Evolutionary conservation across 2,113 vertebrate genomes (phyloP), one percentile per base, ranked within the genome.

Genomic region (Ochotona princeps): DNA sequence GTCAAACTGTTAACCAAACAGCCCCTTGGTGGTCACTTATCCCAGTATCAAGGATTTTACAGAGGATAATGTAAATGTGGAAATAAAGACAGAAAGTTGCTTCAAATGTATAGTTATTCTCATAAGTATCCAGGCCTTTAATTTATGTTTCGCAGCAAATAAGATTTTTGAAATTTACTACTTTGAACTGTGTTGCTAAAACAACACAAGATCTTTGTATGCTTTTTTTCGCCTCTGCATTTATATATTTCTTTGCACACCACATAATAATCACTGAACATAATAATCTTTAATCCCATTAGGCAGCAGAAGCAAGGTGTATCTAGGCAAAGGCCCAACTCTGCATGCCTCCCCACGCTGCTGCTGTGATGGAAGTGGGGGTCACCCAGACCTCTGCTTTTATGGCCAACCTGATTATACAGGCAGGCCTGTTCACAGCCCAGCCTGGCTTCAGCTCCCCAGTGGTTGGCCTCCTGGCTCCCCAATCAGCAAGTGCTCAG

Each of bases 21-120:
- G 79, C 91, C 95, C 83, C 26, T 91, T 93, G 12, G 76, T 94
- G 94, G 91, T 63, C 15, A 0, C n/a, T 87, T 92, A 91, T 87
- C 95, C 88, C 38, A 67, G 51, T 30, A 74, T 73, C 85, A 93
- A 54, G 51, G 7, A 44, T 69, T 66, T 51, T 18, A 76, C 8
- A 18, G 25, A 73, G 67, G 20, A 1, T 30, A 54, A 57, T 10
- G 9, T 61, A 13, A 26, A 82, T 63, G 32, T 61, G 93, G 7
- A 79, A 86, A 87, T 49, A 95, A 47, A 44, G 57, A 72, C 15
- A 87, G 30, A 89, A 89, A 82, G 28, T 49, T 85, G 35, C 63
- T 67, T n/a, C 23, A 51, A 89, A 72, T 81, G 47, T 47, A 28
- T 13, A 51, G 10, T 81, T 60, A n/a, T 79, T 92, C 67, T 87